These are phyloP conservation scores for Helarctos malayanus DNA, from an alignment of 2,797 vertebrate species.

Conservation along the genomic window DNA sequence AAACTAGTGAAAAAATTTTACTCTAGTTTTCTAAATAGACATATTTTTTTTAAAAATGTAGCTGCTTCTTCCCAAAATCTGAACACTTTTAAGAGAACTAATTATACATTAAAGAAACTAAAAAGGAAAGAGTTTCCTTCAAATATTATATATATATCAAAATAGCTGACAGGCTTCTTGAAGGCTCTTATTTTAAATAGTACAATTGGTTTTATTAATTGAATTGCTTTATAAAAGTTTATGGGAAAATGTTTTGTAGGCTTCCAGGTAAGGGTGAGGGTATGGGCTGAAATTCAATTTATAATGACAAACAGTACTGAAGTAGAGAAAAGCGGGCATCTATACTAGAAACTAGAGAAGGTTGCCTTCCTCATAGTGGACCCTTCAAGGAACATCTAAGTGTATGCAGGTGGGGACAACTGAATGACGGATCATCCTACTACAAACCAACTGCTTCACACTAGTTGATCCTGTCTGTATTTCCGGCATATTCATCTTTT, in stretches of 20 bases:
- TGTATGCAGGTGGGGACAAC: not conserved
- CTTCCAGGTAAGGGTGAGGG: constrained; percentile 46
- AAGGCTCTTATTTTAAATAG: constrained; percentile 75
- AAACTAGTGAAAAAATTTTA: constrained; percentile 43
- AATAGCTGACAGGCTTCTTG: constrained; percentile 56
- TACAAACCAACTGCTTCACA: not conserved
- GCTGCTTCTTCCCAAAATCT: constrained; percentile 1
- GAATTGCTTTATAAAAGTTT: constrained; percentile 67
- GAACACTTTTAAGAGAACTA: constrained; percentile 58
- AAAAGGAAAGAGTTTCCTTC: constrained; percentile 42
- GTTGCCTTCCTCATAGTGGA: not conserved
- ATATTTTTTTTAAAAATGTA: not conserved
- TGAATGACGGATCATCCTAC: not conserved
- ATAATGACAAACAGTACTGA: not conserved
- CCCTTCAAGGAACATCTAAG: not conserved
- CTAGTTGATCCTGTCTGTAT: not conserved
- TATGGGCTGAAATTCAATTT: constrained; percentile 58
- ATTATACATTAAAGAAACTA: constrained; percentile 53
- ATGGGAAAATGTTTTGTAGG: constrained; percentile 67
- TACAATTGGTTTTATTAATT: constrained; percentile 74
- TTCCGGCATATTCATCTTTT: not conserved
- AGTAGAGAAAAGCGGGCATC: not conserved
- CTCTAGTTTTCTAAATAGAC: not conserved
- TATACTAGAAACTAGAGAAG: not conserved
- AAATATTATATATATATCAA: constrained; percentile 47